These are phyloP conservation scores for Serilophus lunatus DNA, from an alignment of 2,113 vertebrate genomes.

Conservation along the genomic window DNA sequence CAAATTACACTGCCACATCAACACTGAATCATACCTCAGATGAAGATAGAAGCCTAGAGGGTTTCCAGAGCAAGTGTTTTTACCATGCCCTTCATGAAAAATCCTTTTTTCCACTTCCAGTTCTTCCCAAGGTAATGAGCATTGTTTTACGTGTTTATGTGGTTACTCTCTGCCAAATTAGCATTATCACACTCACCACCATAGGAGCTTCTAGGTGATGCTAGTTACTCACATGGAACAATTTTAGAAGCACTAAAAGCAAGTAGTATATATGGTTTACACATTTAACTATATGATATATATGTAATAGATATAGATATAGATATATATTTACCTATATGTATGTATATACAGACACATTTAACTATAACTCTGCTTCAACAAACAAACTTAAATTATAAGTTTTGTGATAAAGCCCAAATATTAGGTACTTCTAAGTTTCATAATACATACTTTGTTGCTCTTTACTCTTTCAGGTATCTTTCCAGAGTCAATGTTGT, in stretches of 20 bases:
- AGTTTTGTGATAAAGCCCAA: not conserved
- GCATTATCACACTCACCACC: not conserved
- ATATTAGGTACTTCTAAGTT: not conserved
- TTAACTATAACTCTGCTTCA: not conserved
- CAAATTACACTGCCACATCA: not conserved
- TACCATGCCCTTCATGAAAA: not conserved
- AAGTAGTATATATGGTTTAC: not conserved
- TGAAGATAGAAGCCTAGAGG: not conserved
- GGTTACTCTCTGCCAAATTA: not conserved
- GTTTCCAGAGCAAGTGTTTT: not conserved
- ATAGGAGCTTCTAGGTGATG: not conserved
- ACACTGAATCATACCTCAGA: not conserved
- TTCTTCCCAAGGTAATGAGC: not conserved
- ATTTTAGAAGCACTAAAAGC: not conserved
- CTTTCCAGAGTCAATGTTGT: not conserved
- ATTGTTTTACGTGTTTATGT: not conserved
- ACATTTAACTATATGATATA: not conserved
- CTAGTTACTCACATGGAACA: not conserved
- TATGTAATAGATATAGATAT: too few species aligned
- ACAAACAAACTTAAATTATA: not conserved
- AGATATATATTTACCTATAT: too few species aligned
- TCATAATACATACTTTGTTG: accelerated
- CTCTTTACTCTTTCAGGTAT: not conserved
- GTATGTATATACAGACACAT: too few species aligned
- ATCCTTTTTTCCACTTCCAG: not conserved